These are phyloP conservation scores for Luehdorfia chinensis DNA, from an alignment of 1,140 invertebrate species.

Conservation along the genomic window DNA sequence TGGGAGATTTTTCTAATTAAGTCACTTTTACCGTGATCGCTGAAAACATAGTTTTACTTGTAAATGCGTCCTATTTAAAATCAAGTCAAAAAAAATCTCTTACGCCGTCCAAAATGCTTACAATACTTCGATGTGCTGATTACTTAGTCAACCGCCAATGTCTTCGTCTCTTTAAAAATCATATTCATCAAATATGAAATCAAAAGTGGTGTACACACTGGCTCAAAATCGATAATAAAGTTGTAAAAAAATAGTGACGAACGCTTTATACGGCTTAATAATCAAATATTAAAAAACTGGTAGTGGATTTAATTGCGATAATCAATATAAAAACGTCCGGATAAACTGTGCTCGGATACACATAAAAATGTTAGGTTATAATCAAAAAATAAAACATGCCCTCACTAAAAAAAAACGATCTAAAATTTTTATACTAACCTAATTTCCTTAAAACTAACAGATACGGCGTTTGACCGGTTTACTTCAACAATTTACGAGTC, in stretches of 20 bases:
- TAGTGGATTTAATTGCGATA: slow-evolving; percentile 24
- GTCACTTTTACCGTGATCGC: no score
- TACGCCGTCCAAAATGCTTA: slow-evolving; percentile 37
- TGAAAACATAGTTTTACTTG: no score
- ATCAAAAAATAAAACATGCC: slow-evolving; percentile 72
- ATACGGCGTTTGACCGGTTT: no score
- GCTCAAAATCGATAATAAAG: slow-evolving; percentile 26
- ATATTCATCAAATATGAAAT: slow-evolving; percentile 66
- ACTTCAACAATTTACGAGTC: slow-evolving; percentile 66
- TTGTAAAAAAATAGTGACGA: slow-evolving; percentile 26
- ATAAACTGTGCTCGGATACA: slow-evolving; percentile 27
- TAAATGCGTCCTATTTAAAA: slow-evolving; percentile 45
- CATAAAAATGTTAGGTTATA: slow-evolving; percentile 40
- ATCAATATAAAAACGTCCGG: slow-evolving; percentile 25
- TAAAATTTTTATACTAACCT: slow-evolving; percentile 35
- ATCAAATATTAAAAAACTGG: slow-evolving; percentile 61
- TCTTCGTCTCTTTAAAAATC: slow-evolving; percentile 46
- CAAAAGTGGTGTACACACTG: slow-evolving; percentile 48
- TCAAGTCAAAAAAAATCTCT: slow-evolving; percentile 36
- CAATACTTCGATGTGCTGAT: slow-evolving; percentile 38
- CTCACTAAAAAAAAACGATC: slow-evolving; percentile 33
- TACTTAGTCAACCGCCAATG: slow-evolving; percentile 37
- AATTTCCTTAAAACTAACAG: slow-evolving; percentile 30
- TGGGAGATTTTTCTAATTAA: no score
- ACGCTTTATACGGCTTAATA: slow-evolving; percentile 29